phyloP scores from a whole-genome alignment of 2,113 vertebrate species.

The Mellivora capensis region DNA sequence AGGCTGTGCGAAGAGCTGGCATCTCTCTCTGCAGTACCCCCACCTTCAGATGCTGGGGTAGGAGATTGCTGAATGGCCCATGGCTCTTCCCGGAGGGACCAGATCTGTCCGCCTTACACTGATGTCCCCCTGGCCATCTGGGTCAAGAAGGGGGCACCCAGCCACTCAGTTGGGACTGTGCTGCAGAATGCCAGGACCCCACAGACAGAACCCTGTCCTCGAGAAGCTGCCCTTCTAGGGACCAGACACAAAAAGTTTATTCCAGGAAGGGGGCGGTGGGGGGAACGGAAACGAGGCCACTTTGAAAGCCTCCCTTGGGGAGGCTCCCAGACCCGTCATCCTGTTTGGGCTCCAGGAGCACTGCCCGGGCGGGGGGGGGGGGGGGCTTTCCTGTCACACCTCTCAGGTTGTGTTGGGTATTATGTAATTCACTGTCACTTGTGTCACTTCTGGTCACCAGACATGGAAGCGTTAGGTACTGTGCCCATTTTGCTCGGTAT shows the following conservation, averaged over 20 bases:
- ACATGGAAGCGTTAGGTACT: neutral
- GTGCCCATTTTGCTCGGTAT: neutral
- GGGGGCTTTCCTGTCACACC: neutral
- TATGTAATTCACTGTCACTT: fast-evolving
- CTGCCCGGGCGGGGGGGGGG: fast-evolving
- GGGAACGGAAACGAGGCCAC: fast-evolving
- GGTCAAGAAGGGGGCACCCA: neutral
- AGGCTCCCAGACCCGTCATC: neutral
- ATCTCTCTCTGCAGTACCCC: fast-evolving
- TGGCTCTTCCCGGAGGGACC: neutral
- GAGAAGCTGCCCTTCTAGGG: fast-evolving
- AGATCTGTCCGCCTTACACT: neutral
- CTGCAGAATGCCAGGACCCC: fast-evolving
- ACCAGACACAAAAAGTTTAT: no score
- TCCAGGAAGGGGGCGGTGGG: neutral
- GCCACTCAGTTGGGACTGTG: neutral
- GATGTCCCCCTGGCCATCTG: neutral
- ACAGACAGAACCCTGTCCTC: fast-evolving
- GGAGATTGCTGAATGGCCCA: neutral
- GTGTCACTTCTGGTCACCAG: neutral
- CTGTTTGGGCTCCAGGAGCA: no score
- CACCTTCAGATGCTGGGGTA: fast-evolving
- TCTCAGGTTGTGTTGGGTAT: fast-evolving
- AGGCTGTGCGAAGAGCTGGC: neutral
- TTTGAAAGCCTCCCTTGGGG: no score